Evolutionary conservation across 2,113 vertebrate genomes (phyloP).

Genomic region (Daphoenositta chrysoptera): DNA sequence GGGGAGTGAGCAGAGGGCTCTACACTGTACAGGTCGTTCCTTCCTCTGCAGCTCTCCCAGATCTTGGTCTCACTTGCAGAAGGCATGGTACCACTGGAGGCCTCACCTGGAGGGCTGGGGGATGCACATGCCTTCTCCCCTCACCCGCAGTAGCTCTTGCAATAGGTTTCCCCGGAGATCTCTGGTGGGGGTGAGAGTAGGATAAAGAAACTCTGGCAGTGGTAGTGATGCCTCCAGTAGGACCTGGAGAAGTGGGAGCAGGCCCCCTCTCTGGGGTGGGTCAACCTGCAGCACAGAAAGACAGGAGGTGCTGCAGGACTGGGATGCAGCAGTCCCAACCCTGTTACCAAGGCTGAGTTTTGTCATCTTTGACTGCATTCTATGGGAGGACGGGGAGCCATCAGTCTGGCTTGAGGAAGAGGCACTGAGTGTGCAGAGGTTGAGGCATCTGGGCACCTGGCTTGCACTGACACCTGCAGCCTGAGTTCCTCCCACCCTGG

Average conservation of each 20-base stretch:
- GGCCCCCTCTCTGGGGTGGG: not conserved
- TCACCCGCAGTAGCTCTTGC: not conserved
- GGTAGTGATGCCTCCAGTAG: too few species aligned
- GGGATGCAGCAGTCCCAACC: not conserved
- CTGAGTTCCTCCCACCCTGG: not conserved
- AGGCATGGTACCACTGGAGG: not conserved
- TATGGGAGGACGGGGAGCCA: rapidly evolving
- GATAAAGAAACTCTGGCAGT: not conserved
- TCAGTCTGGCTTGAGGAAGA: not conserved
- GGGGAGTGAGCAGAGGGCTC: not conserved
- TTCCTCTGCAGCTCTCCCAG: not conserved
- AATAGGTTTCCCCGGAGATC: not conserved
- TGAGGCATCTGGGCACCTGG: not conserved
- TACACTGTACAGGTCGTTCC: not conserved
- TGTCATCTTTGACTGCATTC: not conserved
- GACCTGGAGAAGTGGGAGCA: not conserved
- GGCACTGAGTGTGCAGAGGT: not conserved
- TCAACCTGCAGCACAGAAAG: not conserved
- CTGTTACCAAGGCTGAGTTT: not conserved
- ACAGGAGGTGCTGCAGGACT: not conserved
- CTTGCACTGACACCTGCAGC: not conserved
- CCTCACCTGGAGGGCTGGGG: not conserved
- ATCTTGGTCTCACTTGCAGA: not conserved
- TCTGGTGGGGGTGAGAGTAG: not conserved
- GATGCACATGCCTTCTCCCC: not conserved